Percentiles rank a stretch among this genome's conserved stretches.
Evolutionary conservation across 2,888 invertebrate species (phyloP).

Genomic region (Drosophila recens): DNA sequence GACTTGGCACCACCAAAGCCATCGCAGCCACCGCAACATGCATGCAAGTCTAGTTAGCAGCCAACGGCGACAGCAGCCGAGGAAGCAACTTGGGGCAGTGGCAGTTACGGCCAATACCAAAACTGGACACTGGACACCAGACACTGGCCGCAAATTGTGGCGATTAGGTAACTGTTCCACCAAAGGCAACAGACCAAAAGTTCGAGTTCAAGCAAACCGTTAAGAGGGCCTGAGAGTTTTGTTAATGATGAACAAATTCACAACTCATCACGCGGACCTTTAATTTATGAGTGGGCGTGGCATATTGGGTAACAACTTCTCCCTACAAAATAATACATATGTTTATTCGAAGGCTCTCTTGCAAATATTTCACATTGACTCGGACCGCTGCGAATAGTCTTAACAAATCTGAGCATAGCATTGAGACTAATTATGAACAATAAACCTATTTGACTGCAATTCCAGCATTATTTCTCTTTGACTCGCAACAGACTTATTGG

Average conservation of each 20-base stretch:
- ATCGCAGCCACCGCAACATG: neutral
- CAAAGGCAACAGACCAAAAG: slow-evolving; percentile 59
- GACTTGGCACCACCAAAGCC: neutral
- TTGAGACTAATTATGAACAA: slow-evolving; percentile 9
- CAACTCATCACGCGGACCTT: slow-evolving; percentile 38
- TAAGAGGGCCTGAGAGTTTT: slow-evolving; percentile 25
- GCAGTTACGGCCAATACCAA: slow-evolving; percentile 41
- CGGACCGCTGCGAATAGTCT: neutral
- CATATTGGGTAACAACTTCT: slow-evolving; percentile 1
- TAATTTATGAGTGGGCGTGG: slow-evolving; percentile 33
- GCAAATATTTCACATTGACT: slow-evolving; percentile 3
- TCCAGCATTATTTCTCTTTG: neutral
- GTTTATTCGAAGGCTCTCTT: slow-evolving; percentile 4
- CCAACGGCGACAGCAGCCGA: slow-evolving; percentile 39
- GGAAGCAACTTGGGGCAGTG: slow-evolving; percentile 67
- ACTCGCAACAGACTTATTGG: neutral
- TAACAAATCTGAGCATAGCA: slow-evolving; percentile 2
- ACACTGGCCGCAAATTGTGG: slow-evolving; percentile 40
- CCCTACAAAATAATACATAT: neutral
- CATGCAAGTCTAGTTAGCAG: slow-evolving; percentile 17
- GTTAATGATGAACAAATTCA: slow-evolving; percentile 27
- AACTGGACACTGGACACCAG: slow-evolving; percentile 45
- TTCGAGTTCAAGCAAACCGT: slow-evolving; percentile 83
- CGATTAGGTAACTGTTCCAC: slow-evolving; percentile 67
- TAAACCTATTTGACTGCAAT: neutral